These are phyloP conservation scores for Criorhina ranunculi DNA, from an alignment of 2,888 invertebrate genomes.

Conservation along the genomic window DNA sequence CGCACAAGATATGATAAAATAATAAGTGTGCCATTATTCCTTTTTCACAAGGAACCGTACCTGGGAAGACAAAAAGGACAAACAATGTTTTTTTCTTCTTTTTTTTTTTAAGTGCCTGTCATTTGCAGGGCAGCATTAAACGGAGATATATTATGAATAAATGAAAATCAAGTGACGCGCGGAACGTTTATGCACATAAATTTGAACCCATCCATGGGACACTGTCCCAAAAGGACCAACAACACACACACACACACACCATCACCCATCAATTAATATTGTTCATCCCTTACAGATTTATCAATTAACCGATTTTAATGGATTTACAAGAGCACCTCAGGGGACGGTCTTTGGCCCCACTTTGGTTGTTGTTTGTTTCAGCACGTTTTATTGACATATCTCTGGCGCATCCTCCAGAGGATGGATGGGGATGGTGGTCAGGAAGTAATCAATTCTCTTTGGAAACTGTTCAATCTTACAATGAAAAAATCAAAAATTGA, in stretches of 20 bases:
- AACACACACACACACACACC: not conserved
- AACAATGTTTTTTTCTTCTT: no score
- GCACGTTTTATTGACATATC: constrained; percentile 14
- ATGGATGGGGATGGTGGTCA: not conserved
- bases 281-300: constrained; percentile 28
- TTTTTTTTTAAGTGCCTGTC: constrained; percentile 32
- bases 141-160: constrained; percentile 26
- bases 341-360: not conserved
- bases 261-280: constrained; percentile 34
- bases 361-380: constrained; percentile 9
- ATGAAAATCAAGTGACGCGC: not conserved
- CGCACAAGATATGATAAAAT: constrained; percentile 18
- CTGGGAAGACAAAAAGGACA: constrained; percentile 1
- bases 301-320: constrained; percentile 49
- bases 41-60: not conserved
- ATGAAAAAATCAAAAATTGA: constrained; percentile 15
- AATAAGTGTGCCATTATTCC: constrained; percentile 28
- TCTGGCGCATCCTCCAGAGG: not conserved
- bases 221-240: not conserved
- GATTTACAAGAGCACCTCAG: constrained; percentile 1
- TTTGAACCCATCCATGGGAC: no score
- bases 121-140: constrained; percentile 26
- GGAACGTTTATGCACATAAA: no score
- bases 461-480: constrained; percentile 23
- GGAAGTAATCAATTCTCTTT: constrained; percentile 66